These are phyloP conservation scores for Aptenodytes forsteri DNA, from an alignment of 2,113 vertebrate genomes.

Conservation along the genomic window DNA sequence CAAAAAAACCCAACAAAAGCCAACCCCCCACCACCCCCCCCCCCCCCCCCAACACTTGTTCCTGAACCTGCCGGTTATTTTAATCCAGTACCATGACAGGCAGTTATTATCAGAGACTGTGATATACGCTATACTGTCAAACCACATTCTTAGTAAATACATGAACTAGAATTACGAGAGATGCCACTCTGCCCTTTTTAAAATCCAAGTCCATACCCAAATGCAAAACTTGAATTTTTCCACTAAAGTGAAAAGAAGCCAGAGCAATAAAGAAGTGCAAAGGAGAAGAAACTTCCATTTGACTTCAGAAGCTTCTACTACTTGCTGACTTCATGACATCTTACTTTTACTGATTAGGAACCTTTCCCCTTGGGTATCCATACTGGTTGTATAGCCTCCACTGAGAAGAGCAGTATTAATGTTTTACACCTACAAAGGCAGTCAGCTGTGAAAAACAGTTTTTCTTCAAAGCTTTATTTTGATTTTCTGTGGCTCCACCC, in stretches of 20 bases:
- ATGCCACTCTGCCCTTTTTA: neutral
- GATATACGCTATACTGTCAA: neutral
- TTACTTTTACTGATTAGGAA: conserved; percentile 3
- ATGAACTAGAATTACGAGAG: neutral
- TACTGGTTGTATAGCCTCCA: neutral
- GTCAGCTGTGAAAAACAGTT: conserved; percentile 5
- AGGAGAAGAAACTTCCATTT: neutral
- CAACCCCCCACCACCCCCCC: too few species aligned
- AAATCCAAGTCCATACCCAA: neutral
- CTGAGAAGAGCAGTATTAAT: conserved; percentile 38
- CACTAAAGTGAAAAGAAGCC: neutral
- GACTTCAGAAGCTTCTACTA: neutral
- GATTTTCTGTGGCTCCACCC: conserved; percentile 41
- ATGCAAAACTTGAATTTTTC: neutral
- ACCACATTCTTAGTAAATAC: neutral
- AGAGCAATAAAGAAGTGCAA: neutral
- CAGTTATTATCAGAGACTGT: neutral
- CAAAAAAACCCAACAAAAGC: neutral
- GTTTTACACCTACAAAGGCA: conserved; percentile 45
- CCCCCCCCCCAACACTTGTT: too few species aligned
- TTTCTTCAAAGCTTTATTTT: conserved; percentile 46
- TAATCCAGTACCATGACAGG: neutral
- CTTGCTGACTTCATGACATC: neutral
- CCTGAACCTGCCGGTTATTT: too few species aligned
- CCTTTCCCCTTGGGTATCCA: neutral